Percentiles rank a stretch among this genome's conserved stretches.
These are phyloP conservation scores for Hylia prasina DNA, from an alignment of 2,113 vertebrate genomes.

Conservation along the genomic window DNA sequence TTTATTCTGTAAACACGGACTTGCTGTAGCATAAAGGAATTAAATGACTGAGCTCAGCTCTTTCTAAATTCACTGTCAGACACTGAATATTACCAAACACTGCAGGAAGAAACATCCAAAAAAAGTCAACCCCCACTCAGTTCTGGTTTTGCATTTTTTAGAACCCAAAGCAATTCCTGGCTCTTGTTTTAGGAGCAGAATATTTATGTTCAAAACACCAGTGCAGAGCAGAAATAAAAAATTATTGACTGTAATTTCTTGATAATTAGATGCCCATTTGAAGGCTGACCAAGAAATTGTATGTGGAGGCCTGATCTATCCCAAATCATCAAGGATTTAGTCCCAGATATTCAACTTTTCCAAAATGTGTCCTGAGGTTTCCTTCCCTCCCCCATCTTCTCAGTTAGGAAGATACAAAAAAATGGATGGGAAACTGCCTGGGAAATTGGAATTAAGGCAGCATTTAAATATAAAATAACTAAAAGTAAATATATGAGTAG, in stretches of 20 bases:
- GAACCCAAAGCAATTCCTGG: background rate
- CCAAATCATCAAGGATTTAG: background rate
- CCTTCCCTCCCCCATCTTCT: background rate
- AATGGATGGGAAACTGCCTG: background rate
- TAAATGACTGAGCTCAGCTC: background rate
- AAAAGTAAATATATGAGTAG: background rate
- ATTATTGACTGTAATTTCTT: background rate
- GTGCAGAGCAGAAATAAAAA: background rate
- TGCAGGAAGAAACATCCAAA: background rate
- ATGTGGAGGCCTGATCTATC: background rate
- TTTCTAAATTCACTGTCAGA: background rate
- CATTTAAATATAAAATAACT: background rate
- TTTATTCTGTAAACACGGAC: background rate
- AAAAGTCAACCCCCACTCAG: rapidly evolving
- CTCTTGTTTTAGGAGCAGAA: background rate
- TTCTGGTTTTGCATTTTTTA: background rate
- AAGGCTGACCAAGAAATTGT: background rate
- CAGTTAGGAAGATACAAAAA: background rate
- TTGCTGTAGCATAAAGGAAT: background rate
- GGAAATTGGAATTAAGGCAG: background rate
- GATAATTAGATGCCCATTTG: background rate
- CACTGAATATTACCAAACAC: background rate
- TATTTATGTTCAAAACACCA: background rate
- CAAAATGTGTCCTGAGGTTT: background rate
- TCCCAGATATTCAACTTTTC: background rate